A percentile compares a stretch with the other conserved stretches of the same genome.
phyloP scores from a whole-genome alignment of 2,888 invertebrate genomes.

The Clunio marinus region DNA sequence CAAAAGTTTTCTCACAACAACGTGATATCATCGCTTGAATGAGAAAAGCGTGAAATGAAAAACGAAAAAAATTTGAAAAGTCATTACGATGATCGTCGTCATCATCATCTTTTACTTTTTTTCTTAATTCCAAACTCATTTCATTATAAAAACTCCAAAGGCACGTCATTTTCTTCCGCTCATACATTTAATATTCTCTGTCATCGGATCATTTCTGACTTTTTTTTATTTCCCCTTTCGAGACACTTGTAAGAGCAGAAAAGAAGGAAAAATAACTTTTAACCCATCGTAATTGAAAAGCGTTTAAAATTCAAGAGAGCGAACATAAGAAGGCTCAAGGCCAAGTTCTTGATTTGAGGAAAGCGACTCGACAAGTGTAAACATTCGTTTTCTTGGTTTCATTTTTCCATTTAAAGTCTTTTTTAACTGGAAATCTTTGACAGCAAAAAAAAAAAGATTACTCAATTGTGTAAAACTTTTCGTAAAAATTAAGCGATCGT shows the following conservation, averaged over 20 bases:
- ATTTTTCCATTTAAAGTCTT: background rate
- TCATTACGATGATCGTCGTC: too few species aligned
- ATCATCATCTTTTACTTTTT: background rate
- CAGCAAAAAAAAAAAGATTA: too few species aligned
- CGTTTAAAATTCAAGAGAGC: background rate
- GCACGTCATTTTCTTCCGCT: background rate
- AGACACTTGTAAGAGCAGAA: too few species aligned
- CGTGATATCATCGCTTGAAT: too few species aligned
- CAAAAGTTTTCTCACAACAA: too few species aligned
- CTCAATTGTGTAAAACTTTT: background rate
- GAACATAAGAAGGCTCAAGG: slow-evolving; percentile 1
- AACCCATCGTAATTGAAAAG: background rate
- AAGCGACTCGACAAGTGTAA: background rate
- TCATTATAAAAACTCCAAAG: background rate
- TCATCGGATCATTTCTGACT: background rate
- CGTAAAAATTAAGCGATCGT: background rate
- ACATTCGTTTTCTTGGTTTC: background rate
- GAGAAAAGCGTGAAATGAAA: too few species aligned
- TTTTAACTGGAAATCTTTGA: background rate
- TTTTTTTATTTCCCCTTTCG: background rate
- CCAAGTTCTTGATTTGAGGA: slow-evolving; percentile 3
- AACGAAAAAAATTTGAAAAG: too few species aligned
- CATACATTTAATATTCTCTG: background rate
- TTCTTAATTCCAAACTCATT: background rate
- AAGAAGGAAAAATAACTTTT: too few species aligned